Evolutionary conservation across 2,113 vertebrate species (phyloP).

Genomic region (Cochlearius cochlearius): DNA sequence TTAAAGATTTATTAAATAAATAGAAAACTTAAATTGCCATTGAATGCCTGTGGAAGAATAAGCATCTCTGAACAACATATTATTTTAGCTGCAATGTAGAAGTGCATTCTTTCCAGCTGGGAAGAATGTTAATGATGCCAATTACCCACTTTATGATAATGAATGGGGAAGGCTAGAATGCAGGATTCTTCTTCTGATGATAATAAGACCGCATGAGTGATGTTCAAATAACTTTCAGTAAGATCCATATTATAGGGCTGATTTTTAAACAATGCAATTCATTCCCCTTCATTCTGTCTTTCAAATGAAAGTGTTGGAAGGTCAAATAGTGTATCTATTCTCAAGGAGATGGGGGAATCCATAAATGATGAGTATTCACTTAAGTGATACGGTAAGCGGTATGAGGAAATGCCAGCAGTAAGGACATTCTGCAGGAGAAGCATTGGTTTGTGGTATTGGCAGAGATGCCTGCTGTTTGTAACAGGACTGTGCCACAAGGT

Average conservation of each 20-base stretch:
- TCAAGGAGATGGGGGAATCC: not conserved
- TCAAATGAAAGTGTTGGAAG: not conserved
- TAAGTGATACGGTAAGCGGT: not conserved
- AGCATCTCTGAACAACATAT: not conserved
- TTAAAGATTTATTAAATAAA: not conserved
- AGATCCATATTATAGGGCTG: not conserved
- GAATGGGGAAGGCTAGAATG: not conserved
- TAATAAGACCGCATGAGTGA: not conserved
- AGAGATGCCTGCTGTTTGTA: not conserved
- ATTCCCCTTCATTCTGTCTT: not conserved
- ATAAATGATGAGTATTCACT: not conserved
- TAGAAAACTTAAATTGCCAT: not conserved
- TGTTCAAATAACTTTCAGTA: not conserved
- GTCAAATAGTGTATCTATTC: not conserved
- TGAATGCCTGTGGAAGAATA: not conserved
- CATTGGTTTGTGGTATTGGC: not conserved
- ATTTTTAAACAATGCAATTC: not conserved
- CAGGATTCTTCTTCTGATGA: not conserved
- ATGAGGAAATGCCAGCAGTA: not conserved
- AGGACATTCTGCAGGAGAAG: not conserved
- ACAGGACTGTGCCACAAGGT: not conserved
- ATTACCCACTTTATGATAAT: not conserved
- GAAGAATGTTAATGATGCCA: slow-evolving; percentile 17
- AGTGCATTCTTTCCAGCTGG: not conserved
- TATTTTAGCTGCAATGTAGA: not conserved